Evolutionary conservation across 2,797 vertebrate genomes (phyloP).

Genomic region (Muraenolepis orangiensis): DNA sequence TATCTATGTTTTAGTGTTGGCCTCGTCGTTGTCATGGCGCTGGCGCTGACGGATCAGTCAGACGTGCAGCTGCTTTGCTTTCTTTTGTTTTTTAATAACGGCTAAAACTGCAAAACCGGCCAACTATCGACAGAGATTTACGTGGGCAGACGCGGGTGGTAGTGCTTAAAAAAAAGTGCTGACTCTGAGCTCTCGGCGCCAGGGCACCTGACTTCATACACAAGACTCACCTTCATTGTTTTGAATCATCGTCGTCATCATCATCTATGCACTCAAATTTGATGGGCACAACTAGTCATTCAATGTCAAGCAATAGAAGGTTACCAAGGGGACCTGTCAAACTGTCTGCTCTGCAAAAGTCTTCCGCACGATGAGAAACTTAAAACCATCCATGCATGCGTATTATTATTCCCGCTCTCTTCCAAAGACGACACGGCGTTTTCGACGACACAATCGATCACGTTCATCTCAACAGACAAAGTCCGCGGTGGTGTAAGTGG

Average conservation of each 20-base stretch:
- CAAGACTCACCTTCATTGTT: background rate
- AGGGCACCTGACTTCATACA: background rate
- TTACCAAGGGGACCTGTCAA: background rate
- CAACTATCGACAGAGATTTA: background rate
- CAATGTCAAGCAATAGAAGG: background rate
- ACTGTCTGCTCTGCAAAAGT: too few species aligned
- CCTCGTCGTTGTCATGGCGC: background rate
- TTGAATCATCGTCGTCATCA: too few species aligned
- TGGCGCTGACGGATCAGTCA: conserved; percentile 54
- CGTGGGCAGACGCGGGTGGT: conserved; percentile 12
- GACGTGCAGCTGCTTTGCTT: conserved; percentile 37
- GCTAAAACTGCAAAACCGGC: background rate
- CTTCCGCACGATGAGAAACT: too few species aligned
- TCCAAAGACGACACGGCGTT: too few species aligned
- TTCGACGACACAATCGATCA: too few species aligned
- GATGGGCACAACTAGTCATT: background rate
- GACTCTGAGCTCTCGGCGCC: background rate
- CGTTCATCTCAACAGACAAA: too few species aligned
- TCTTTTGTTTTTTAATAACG: conserved; percentile 16
- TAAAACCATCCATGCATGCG: too few species aligned
- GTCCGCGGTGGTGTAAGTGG: too few species aligned
- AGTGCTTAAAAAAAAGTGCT: background rate
- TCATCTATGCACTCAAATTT: background rate
- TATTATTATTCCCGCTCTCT: too few species aligned
- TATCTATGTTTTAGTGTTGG: conserved; percentile 15